Evolutionary conservation across 2,888 invertebrate genomes (phyloP), one percentile per base, ranked within the genome.

Genomic region (Ophion costatus): DNA sequence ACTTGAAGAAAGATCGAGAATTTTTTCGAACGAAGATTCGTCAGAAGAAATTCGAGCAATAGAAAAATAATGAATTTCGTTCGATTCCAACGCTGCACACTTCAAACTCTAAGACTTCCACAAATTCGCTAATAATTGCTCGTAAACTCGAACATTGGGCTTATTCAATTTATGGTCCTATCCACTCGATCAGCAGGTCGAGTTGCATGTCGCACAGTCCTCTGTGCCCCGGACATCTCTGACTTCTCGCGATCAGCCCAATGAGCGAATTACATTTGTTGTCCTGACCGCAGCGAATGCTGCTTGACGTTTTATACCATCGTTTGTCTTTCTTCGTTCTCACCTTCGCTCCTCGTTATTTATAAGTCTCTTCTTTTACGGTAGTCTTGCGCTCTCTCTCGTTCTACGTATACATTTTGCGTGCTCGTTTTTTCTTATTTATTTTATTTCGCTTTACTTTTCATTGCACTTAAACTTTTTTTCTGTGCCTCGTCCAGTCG

Each of bases 211-310:
- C 33, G 74, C 63, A 42, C 57, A 56, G 69, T 66, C n/a, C 79
- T 64, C n/a, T 24, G 7, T 17, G 20, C 17, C 70, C 14, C 24
- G 29, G 10, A 29, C 20, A 56, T 33, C 33, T 11, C 14, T 22
- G 33, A 59, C 42, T 22, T 33, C 22, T 20, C 20, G 59, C 20
- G 33, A 45, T 45, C 14, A 56, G 11, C 70, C 29, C 61, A 29
- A 83, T 73, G 80, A 80, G 71, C 71, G 66, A 80, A 80, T 77
- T 56, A 80, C 74, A 84, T 69, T 80, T 73, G 67, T 84, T 80
- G 38, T 38, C 56, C 42, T 63, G 64, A 42, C 80, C 78, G 76
- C 71, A 63, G 51, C 64, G 17, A 56, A 77, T 33, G 63, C 14
- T 42, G 59, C 64, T 74, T 38, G 61, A 57, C 42, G 56, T 69